These are phyloP conservation scores for Adela reaumurella DNA, from an alignment of 2,888 invertebrate genomes.

Conservation along the genomic window DNA sequence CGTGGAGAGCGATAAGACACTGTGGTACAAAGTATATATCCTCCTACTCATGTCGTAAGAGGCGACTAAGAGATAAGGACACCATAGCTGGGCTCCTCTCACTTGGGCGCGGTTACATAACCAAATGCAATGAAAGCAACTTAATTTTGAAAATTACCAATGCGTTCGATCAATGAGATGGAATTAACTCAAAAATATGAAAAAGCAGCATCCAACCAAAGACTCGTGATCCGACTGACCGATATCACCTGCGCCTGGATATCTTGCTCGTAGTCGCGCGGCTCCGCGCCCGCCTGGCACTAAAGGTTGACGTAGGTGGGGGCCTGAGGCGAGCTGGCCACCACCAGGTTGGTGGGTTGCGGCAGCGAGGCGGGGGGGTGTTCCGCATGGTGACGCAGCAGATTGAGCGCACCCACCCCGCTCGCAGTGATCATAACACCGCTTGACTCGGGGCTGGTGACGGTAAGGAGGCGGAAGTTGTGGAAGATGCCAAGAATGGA, in stretches of 20 bases:
- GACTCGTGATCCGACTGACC: background rate
- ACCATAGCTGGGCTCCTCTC: too few species aligned
- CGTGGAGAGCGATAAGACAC: too few species aligned
- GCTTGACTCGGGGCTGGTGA: slow-evolving; percentile 52
- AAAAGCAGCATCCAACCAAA: too few species aligned
- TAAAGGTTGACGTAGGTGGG: slow-evolving; percentile 94
- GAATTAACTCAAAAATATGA: too few species aligned
- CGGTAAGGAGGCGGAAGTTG: too few species aligned
- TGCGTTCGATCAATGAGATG: too few species aligned
- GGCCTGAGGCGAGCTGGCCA: slow-evolving; percentile 71
- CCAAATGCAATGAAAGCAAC: too few species aligned
- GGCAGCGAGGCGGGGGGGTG: slow-evolving; percentile 48
- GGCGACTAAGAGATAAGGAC: too few species aligned
- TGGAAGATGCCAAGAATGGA: too few species aligned
- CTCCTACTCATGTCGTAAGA: too few species aligned
- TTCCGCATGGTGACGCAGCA: slow-evolving; percentile 50
- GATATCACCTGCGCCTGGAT: slow-evolving; percentile 29
- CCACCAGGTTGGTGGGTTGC: slow-evolving; percentile 34
- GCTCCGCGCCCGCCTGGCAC: slow-evolving; percentile 56
- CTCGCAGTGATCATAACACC: slow-evolving; percentile 47
- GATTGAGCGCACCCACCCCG: slow-evolving; percentile 32
- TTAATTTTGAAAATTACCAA: slow-evolving; percentile 4
- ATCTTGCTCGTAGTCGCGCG: slow-evolving; percentile 12
- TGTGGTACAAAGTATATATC: too few species aligned
- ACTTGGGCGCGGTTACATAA: too few species aligned